Conservation (phyloP, 2,797 vertebrate genomes). For the Phalloptychus januarius region DNA sequence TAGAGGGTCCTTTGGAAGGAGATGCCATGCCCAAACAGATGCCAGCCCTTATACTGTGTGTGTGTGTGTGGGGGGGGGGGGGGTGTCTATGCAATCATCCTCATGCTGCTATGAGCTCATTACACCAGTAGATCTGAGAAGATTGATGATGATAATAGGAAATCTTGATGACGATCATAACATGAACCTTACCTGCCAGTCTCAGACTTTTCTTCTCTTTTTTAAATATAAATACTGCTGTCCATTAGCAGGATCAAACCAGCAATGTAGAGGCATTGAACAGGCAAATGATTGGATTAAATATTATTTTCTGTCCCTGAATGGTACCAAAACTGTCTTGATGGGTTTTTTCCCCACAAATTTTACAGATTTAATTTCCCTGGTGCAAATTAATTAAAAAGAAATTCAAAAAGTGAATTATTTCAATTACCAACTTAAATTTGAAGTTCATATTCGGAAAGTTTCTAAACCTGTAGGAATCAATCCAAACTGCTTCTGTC, state of each 20-base stretch:
- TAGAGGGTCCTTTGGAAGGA: conserved; percentile 44
- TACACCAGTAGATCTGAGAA: conserved; percentile 59
- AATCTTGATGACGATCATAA: conserved; percentile 56
- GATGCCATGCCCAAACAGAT: conserved; percentile 50
- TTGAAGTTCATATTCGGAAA: not conserved
- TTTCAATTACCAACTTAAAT: not conserved
- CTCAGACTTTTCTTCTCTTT: conserved; percentile 17
- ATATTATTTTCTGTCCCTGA: not conserved
- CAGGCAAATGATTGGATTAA: not conserved
- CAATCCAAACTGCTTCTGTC: not conserved
- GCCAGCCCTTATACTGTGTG: conserved; percentile 52
- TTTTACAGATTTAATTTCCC: too few relatives aligned
- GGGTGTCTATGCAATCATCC: conserved; percentile 49
- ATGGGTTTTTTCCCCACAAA: not conserved
- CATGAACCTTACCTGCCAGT: conserved; percentile 50
- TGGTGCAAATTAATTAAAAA: not conserved
- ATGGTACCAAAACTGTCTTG: not conserved
- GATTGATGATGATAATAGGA: conserved; percentile 62
- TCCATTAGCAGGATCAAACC: not conserved
- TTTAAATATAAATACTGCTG: conserved; percentile 1
- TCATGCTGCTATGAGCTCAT: conserved; percentile 67
- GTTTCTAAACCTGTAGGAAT: not conserved
- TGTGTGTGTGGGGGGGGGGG: not conserved
- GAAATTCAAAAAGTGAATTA: not conserved
- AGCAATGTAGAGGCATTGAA: not conserved